Percentiles rank a stretch among this genome's conserved stretches.
Evolutionary conservation across 2,888 invertebrate genomes (phyloP).

Genomic region (Perizoma affinitatum): DNA sequence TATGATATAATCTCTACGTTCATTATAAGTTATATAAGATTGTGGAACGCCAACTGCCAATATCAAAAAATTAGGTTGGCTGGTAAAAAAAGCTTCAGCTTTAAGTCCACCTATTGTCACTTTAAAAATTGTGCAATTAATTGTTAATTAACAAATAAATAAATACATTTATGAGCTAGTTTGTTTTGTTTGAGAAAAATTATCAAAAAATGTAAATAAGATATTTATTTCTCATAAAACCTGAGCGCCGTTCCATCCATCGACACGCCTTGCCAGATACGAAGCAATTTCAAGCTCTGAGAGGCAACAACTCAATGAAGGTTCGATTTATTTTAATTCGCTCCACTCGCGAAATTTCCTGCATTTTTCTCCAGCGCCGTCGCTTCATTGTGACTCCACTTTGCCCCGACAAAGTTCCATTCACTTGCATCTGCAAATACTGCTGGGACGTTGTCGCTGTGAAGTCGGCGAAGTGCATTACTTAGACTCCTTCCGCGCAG

Average conservation of each 20-base stretch:
- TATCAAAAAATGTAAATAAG: too few species aligned
- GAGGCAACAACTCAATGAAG: constrained; percentile 55
- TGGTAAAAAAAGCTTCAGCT: too few species aligned
- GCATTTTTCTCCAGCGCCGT: constrained; percentile 50
- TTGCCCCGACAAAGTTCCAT: constrained; percentile 37
- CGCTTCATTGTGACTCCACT: constrained; percentile 47
- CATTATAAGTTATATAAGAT: too few species aligned
- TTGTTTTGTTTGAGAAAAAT: too few species aligned
- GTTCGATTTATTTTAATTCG: constrained; percentile 63
- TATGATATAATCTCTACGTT: too few species aligned
- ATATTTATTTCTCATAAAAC: neutral
- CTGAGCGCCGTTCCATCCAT: too few species aligned
- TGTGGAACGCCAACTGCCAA: too few species aligned
- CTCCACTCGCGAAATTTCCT: constrained; percentile 41
- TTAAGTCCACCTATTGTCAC: too few species aligned
- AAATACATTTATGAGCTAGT: too few species aligned
- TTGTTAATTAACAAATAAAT: too few species aligned
- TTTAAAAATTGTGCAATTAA: too few species aligned
- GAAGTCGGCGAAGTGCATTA: constrained; percentile 55
- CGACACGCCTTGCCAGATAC: constrained; percentile 24
- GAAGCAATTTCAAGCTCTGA: constrained; percentile 44
- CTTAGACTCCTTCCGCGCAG: constrained; percentile 51
- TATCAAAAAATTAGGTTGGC: too few species aligned
- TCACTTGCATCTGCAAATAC: constrained; percentile 26
- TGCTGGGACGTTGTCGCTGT: constrained; percentile 43